These are phyloP conservation scores for Timema podura DNA, from an alignment of 2,888 invertebrate genomes.

Conservation along the genomic window DNA sequence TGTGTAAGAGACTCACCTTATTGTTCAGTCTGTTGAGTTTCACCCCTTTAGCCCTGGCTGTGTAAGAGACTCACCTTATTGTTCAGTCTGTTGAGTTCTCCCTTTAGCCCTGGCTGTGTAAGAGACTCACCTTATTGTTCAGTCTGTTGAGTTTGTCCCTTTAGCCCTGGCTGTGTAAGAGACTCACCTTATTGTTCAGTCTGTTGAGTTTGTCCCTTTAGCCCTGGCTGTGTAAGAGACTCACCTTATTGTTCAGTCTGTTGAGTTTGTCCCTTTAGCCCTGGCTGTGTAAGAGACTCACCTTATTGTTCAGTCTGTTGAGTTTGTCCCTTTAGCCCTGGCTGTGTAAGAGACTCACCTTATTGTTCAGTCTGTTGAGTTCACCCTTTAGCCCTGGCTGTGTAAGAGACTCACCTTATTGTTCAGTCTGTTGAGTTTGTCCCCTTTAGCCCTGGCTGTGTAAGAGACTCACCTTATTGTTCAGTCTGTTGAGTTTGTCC, in stretches of 20 bases:
- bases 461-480: slow-evolving; percentile 23
- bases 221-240: slow-evolving; percentile 11
- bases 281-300: slow-evolving; percentile 3
- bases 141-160: slow-evolving; percentile 48
- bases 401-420: slow-evolving; percentile 3
- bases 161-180: background rate
- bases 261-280: too few species aligned
- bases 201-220: background rate
- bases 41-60: too few species aligned
- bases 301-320: background rate
- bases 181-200: background rate
- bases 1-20: slow-evolving; percentile 22
- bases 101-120: background rate
- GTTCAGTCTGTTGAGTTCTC: background rate
- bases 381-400: too few species aligned
- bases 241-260: slow-evolving; percentile 22
- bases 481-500: slow-evolving; percentile 46
- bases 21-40: slow-evolving; percentile 43
- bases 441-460: background rate
- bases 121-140: slow-evolving; percentile 21
- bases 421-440: background rate
- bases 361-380: slow-evolving; percentile 43
- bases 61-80: slow-evolving; percentile 3
- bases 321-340: background rate
- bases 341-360: slow-evolving; percentile 21